A percentile compares a stretch with the other conserved stretches of the same genome.
Conservation (phyloP, 2,113 vertebrate species). For the Sinocyclocheilus anophthalmus region DNA sequence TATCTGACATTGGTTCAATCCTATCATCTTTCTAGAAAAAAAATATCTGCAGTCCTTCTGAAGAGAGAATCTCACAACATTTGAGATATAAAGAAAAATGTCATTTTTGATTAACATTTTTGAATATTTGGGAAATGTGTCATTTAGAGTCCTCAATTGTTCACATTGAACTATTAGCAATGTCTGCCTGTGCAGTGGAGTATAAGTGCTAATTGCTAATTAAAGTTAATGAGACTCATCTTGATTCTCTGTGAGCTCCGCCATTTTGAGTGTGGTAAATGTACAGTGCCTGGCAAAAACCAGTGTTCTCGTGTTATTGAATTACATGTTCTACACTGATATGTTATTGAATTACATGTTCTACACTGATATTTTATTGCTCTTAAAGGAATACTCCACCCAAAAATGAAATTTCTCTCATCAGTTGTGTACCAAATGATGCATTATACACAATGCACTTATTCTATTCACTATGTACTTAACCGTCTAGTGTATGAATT, state of each 20-base stretch:
- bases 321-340: neutral
- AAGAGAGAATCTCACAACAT: neutral
- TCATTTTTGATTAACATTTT: neutral
- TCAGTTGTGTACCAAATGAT: no score
- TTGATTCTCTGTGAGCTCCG: neutral
- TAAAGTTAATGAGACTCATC: slow-evolving; percentile 46
- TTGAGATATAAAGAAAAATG: neutral
- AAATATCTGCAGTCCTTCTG: neutral
- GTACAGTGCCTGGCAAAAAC: slow-evolving; percentile 14
- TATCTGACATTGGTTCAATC: neutral
- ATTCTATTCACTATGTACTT: no score
- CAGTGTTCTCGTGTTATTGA: neutral
- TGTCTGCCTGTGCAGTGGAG: slow-evolving; percentile 7
- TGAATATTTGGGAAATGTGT: neutral
- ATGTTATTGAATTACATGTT: slow-evolving; percentile 2
- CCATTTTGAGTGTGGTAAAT: neutral
- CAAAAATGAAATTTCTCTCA: no score
- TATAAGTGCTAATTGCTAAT: slow-evolving; percentile 27
- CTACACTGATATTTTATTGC: neutral
- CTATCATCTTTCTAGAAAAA: neutral
- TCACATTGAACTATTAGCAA: slow-evolving; percentile 46
- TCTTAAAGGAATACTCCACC: neutral
- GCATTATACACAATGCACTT: no score
- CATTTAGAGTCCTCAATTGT: neutral
- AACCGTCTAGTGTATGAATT: no score